Conservation (phyloP, 1,140 invertebrate species). For the Drosophila obscura region DNA sequence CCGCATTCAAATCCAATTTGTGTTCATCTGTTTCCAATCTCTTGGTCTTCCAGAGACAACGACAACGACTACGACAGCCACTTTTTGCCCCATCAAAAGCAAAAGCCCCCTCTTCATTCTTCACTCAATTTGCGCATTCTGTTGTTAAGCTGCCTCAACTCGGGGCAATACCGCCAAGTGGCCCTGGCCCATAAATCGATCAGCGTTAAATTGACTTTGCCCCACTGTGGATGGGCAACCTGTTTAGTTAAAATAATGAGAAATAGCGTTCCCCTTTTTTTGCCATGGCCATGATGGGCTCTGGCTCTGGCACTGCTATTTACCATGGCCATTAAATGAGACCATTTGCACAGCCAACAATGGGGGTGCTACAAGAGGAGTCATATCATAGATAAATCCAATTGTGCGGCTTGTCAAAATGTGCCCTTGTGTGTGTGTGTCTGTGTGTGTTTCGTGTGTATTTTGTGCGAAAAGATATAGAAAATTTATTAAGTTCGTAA, state of each 20-base stretch:
- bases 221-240: slow-evolving; percentile 59
- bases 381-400: slow-evolving; percentile 74
- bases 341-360: slow-evolving; percentile 58
- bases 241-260: slow-evolving; percentile 79
- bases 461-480: slow-evolving; percentile 67
- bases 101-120: slow-evolving; percentile 13
- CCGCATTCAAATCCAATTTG: slow-evolving; percentile 29
- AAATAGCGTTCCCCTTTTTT: slow-evolving; percentile 60
- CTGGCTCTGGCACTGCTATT: slow-evolving; percentile 36
- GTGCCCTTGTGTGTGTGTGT: slow-evolving; percentile 12
- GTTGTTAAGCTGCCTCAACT: slow-evolving; percentile 12
- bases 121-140: slow-evolving; percentile 36
- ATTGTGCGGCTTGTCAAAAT: slow-evolving; percentile 76
- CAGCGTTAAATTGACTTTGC: slow-evolving; percentile 31
- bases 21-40: slow-evolving; percentile 2
- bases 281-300: slow-evolving; percentile 5
- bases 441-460: slow-evolving; percentile 30
- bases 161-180: slow-evolving; percentile 13
- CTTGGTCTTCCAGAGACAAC: too few relatives aligned
- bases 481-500: slow-evolving; percentile 80
- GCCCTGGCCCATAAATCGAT: slow-evolving; percentile 44
- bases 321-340: slow-evolving; percentile 64
- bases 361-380: not conserved
- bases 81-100: not conserved
- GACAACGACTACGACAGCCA: too few relatives aligned